phyloP scores from a whole-genome alignment of 2,888 invertebrate genomes.

The Conus canariensis region DNA sequence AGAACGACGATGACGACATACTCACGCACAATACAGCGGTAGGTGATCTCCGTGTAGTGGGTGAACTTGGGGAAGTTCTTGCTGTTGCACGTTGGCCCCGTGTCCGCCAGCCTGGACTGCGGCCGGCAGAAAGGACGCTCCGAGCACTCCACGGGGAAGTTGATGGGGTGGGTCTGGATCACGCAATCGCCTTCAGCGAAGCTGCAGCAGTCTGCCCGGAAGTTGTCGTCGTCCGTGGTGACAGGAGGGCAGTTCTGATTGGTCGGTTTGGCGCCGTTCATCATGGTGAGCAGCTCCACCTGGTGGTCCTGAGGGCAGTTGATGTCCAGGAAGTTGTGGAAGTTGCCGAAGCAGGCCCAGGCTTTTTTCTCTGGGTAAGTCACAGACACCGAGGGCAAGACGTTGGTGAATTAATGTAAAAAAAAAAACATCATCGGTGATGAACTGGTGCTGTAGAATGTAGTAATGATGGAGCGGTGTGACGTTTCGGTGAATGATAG shows the following conservation, averaged over 20 bases:
- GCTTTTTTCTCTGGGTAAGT: background rate
- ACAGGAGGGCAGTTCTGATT: slow-evolving; percentile 32
- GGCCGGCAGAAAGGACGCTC: slow-evolving; percentile 31
- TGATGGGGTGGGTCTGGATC: slow-evolving; percentile 26
- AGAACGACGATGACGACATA: background rate
- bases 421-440: background rate
- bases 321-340: slow-evolving; percentile 47
- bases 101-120: slow-evolving; percentile 43
- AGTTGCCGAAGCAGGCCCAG: slow-evolving; percentile 46
- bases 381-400: too few relatives aligned
- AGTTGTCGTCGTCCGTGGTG: slow-evolving; percentile 19
- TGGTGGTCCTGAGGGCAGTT: slow-evolving; percentile 32
- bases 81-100: slow-evolving; percentile 45
- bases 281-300: slow-evolving; percentile 36
- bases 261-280: slow-evolving; percentile 38
- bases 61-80: slow-evolving; percentile 41
- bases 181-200: slow-evolving; percentile 34
- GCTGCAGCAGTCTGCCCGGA: slow-evolving; percentile 18
- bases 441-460: background rate
- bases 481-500: too few relatives aligned
- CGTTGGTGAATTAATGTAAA: background rate
- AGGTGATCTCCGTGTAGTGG: slow-evolving; percentile 46
- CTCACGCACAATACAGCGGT: slow-evolving; percentile 40
- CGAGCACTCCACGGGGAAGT: slow-evolving; percentile 31
- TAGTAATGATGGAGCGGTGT: background rate